Evolutionary conservation across 1,140 invertebrate species (phyloP), one percentile per base, ranked within the genome.

Genomic region (Melitaea cinxia): DNA sequence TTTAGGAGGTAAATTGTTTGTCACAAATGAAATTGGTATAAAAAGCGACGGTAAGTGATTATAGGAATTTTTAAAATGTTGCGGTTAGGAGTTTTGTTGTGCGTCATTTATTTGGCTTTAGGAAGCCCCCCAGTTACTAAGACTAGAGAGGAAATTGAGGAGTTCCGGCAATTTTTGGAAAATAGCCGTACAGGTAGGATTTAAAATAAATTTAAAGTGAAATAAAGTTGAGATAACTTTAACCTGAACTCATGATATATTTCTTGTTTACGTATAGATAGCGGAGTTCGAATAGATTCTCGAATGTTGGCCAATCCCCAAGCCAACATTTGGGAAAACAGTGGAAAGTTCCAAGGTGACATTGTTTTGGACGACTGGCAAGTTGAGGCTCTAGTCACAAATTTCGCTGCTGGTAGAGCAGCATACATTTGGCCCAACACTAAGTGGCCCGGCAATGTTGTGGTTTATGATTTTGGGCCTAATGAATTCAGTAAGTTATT

Each of bases 301-400:
- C 73, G 71, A 4, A 75, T 73, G 55, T 55, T 71, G 2, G 39
- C 26, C 0, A 74, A 73, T 42, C 74, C 77, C 0, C 17, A 71
- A 2, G 74, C 69, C 4, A 82, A 70, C 1, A 67, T 65, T 1
- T 82, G 78, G 82, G 84, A 87, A 70, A 82, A 85, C 55, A 86
- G 82, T 9, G 91, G 88, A 45, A 89, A 92, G 23, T 89, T 81
- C 64, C 82, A 92, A 56, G 92, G 92, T 0, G 92, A 92, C 57
- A 92, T 92, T 59, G 45, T 91, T 0, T 58, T 92, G 19, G 82
- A 80, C 1, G 68, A 66, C 6, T 72, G 72, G 26, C 84, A 90
- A 55, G 68, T 86, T 4, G 68, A 82, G 2, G 67, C 33, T 4
- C 30, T 87, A 52, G 59, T 85, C 2, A 33, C 70, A 0, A 63